phyloP scores from a whole-genome alignment of 2,113 vertebrate genomes.

The Syngnathus scovelli region DNA sequence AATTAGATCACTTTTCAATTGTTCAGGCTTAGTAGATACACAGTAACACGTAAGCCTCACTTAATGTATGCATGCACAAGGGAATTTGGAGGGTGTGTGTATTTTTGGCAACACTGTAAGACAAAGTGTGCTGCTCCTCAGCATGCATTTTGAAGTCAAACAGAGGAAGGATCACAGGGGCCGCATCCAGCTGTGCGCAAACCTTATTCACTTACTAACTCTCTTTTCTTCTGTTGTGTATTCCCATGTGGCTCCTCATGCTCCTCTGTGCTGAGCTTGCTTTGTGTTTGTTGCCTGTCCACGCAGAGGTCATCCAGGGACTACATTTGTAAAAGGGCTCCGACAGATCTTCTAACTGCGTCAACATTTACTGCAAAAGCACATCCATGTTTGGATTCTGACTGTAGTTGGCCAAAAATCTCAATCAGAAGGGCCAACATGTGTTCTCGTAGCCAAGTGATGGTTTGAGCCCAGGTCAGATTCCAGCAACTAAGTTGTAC shows the following conservation, averaged over 20 bases:
- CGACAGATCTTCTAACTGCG: neutral
- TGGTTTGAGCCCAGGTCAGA: too few species aligned
- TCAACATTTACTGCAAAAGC: neutral
- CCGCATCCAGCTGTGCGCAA: neutral
- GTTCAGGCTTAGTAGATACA: too few species aligned
- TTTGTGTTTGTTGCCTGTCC: slow-evolving; percentile 32
- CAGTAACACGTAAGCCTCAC: too few species aligned
- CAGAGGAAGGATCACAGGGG: slow-evolving; percentile 6
- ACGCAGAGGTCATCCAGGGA: slow-evolving; percentile 29
- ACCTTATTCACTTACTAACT: too few species aligned
- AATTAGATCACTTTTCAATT: too few species aligned
- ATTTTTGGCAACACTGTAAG: neutral
- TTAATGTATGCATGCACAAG: neutral
- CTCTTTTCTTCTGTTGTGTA: slow-evolving; percentile 12
- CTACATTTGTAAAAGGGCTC: slow-evolving; percentile 17
- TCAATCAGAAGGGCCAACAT: too few species aligned
- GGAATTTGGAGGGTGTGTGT: neutral
- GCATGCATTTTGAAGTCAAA: neutral
- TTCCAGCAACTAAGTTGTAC: too few species aligned
- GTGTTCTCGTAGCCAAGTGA: too few species aligned
- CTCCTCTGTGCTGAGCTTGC: slow-evolving; percentile 21
- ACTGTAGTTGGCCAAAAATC: too few species aligned
- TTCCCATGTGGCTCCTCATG: slow-evolving; percentile 31
- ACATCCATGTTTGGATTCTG: neutral
- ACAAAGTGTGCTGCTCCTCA: slow-evolving; percentile 5